phyloP scores from a whole-genome alignment of 2,113 vertebrate genomes.

The Carlito syrichta region DNA sequence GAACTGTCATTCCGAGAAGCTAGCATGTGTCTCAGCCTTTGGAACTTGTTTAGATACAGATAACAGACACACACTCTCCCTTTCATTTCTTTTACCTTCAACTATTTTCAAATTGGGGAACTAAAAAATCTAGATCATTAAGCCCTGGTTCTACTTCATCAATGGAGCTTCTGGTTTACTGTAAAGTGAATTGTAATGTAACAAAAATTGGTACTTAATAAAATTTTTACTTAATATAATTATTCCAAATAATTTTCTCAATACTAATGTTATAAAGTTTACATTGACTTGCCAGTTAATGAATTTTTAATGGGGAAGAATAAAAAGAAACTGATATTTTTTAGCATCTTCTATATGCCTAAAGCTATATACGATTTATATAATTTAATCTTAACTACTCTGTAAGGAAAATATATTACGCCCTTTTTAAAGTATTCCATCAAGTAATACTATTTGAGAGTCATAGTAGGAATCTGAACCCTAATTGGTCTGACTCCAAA shows the following conservation, averaged over 20 bases:
- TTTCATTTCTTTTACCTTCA: neutral
- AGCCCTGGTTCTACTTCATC: neutral
- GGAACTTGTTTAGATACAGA: neutral
- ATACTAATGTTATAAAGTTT: neutral
- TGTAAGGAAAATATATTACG: neutral
- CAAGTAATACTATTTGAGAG: neutral
- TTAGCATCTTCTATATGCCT: neutral
- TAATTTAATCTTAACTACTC: neutral
- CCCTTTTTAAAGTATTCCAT: neutral
- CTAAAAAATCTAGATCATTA: neutral
- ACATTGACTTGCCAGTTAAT: neutral
- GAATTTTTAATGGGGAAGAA: neutral
- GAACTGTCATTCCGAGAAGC: neutral
- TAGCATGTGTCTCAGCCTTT: neutral
- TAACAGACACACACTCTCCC: neutral
- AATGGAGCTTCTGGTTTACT: neutral
- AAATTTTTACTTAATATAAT: neutral
- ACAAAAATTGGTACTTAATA: neutral
- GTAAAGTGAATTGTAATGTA: neutral
- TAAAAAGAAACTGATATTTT: neutral
- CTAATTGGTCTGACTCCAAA: neutral
- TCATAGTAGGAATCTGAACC: neutral
- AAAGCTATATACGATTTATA: neutral
- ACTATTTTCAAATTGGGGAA: neutral
- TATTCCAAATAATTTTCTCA: neutral